Evolutionary conservation across 2,113 vertebrate genomes (phyloP).

Genomic region (Oryzias melastigma): DNA sequence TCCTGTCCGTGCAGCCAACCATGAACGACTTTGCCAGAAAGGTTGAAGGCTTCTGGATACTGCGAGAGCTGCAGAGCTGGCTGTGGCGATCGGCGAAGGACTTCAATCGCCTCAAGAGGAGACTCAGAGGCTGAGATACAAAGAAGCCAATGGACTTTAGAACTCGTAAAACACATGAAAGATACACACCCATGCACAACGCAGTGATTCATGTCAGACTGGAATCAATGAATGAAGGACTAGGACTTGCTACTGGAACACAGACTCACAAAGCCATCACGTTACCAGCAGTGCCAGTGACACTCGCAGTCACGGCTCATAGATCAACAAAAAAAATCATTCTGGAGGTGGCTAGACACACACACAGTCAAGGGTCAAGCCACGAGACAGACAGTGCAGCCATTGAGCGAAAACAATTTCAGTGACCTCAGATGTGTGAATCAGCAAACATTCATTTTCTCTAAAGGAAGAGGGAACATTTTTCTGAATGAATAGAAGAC

Average conservation of each 20-base stretch:
- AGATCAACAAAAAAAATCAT: constrained; percentile 63
- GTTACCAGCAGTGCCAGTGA: constrained; percentile 48
- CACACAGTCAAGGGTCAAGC: constrained; percentile 34
- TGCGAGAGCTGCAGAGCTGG: constrained; percentile 97
- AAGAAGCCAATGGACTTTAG: not conserved
- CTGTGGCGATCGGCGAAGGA: constrained; percentile 96
- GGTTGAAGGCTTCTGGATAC: constrained; percentile 96
- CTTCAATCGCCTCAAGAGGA: constrained; percentile 95
- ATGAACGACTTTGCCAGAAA: constrained; percentile 91
- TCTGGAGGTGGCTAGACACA: constrained; percentile 61
- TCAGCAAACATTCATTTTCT: constrained; percentile 72
- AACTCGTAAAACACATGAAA: constrained; percentile 17
- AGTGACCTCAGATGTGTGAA: constrained; percentile 68
- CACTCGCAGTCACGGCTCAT: constrained; percentile 64
- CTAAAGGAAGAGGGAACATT: constrained; percentile 38
- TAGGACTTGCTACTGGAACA: constrained; percentile 54
- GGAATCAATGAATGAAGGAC: constrained; percentile 55
- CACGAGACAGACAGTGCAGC: constrained; percentile 53
- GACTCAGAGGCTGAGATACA: constrained; percentile 67
- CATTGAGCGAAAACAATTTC: constrained; percentile 69
- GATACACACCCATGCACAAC: constrained; percentile 23
- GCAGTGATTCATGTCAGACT: constrained; percentile 54
- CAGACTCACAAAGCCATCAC: constrained; percentile 53
- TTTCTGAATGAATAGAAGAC: constrained; percentile 57
- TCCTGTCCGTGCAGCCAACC: constrained; percentile 58